phyloP scores from a whole-genome alignment of 2,888 invertebrate species.

The Cerceris ruficornis region DNA sequence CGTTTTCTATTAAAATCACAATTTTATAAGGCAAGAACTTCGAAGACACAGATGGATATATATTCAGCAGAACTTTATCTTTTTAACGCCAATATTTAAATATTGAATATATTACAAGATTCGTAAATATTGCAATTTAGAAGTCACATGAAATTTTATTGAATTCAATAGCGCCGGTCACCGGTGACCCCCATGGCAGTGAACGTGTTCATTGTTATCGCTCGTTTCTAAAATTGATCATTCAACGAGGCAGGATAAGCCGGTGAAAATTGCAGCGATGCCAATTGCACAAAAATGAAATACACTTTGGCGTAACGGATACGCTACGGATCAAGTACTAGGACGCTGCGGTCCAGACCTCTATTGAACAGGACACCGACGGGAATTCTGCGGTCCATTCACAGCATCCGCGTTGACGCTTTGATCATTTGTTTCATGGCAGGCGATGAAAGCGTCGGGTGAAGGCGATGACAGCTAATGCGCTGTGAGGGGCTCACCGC shows the following conservation, averaged over 20 bases:
- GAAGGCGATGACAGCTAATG: conserved; percentile 70
- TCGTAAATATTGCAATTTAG: no score
- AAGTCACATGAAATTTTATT: no score
- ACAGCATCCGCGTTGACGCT: conserved; percentile 71
- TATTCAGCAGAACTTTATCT: no score
- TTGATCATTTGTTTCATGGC: conserved; percentile 74
- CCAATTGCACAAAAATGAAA: conserved; percentile 49
- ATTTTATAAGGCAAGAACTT: no score
- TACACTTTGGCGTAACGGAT: conserved; percentile 22
- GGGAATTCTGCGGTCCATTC: conserved; percentile 68
- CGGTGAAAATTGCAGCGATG: conserved; percentile 12
- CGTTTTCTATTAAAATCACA: no score
- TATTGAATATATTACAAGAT: no score
- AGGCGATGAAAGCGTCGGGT: conserved; percentile 67
- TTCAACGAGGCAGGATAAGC: neutral
- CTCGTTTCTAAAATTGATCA: neutral
- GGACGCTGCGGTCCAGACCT: conserved; percentile 52
- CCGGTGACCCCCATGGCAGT: no score
- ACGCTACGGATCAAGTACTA: conserved; percentile 32
- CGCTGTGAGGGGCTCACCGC: conserved; percentile 63
- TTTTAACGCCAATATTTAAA: no score
- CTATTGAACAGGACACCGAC: conserved; percentile 60
- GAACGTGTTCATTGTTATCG: no score
- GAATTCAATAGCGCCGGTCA: no score
- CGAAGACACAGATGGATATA: no score